Conservation (phyloP, 2,797 vertebrate genomes). For the Chrosomus eos region DNA sequence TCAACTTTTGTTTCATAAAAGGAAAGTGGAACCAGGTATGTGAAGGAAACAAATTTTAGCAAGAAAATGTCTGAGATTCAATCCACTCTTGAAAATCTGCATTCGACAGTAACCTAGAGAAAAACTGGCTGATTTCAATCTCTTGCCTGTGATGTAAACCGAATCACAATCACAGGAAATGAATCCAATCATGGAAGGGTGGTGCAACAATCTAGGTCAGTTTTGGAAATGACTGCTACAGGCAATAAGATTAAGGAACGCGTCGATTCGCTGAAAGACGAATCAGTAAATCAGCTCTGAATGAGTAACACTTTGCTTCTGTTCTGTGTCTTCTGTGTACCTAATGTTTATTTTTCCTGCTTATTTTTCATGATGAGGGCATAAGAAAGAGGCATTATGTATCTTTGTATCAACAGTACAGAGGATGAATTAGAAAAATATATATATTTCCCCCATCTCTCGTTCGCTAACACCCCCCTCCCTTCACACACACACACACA, state of each 20-base stretch:
- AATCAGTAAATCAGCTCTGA: conserved; percentile 68
- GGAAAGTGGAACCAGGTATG: conserved; percentile 39
- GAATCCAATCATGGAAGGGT: conserved; percentile 75
- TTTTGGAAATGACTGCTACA: conserved; percentile 77
- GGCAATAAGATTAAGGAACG: conserved; percentile 74
- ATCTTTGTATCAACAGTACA: conserved; percentile 72
- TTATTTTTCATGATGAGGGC: conserved; percentile 54
- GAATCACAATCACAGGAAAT: conserved; percentile 74
- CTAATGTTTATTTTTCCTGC: conserved; percentile 56
- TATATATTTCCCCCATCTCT: conserved; percentile 60
- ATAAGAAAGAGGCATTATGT: conserved; percentile 59
- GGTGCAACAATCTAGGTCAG: conserved; percentile 74
- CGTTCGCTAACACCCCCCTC: conserved; percentile 26
- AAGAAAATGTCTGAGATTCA: conserved; percentile 29
- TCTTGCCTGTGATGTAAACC: conserved; percentile 73
- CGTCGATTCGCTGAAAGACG: conserved; percentile 62
- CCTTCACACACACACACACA: background rate
- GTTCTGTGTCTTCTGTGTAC: conserved; percentile 38
- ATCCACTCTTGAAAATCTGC: conserved; percentile 52
- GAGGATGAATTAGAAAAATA: conserved; percentile 73
- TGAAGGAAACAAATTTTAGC: conserved; percentile 35
- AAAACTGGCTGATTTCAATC: conserved; percentile 66
- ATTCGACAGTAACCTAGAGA: conserved; percentile 47
- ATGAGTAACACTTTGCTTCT: conserved; percentile 58
- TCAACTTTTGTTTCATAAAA: conserved; percentile 40